Base-by-base conservation (phyloP, 2,888 invertebrate genomes). In the Lithodes maja region DNA sequence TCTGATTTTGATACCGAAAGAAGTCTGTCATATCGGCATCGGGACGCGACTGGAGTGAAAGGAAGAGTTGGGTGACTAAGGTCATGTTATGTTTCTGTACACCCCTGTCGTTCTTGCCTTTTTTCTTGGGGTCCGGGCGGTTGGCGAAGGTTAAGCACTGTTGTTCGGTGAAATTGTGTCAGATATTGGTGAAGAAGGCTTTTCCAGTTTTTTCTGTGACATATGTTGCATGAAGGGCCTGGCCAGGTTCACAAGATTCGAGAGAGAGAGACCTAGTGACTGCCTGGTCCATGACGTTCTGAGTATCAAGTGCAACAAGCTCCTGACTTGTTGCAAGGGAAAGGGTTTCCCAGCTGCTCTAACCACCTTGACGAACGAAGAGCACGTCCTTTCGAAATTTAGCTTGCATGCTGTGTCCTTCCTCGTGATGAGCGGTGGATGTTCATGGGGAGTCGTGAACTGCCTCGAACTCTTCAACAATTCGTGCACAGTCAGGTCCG, bases 1-100 rank as follows among this genome's bases (percentile, higher is more conserved):
- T 50, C 12, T 84, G 85, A 61, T 90, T 90, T 17, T 71, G 69
- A 49, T 54, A 75, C 7, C 33, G 50, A 74, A 90, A 90, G 77
- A 90, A 90, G 54, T 83, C 88, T 78, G 55, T 81, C 71, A 90
- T 69, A 85, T 90, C 90, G 7, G 71, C 83, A 61, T 90, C 78
- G 1, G 78, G 85, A 49, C 90, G 78, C n/a, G 85, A 83, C 61
- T 90, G 88, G 50, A 82, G 33, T 1, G 71, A 79, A 33, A 90
- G 83, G 80, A 89, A 79, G n/a, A 79, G 61, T 61, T 61, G 61
- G 1, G 79, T 54, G 15, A 54, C 3, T 3, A 79, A 54, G 54
- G 79, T 52, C 52, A 7, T 78, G 52, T 61, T 77, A 1, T 89
- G 81, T n/a, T 71, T 83, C 84, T 90, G 77, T 7, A 54, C 50